phyloP scores from a whole-genome alignment of 2,113 vertebrate genomes.

The Morone saxatilis region DNA sequence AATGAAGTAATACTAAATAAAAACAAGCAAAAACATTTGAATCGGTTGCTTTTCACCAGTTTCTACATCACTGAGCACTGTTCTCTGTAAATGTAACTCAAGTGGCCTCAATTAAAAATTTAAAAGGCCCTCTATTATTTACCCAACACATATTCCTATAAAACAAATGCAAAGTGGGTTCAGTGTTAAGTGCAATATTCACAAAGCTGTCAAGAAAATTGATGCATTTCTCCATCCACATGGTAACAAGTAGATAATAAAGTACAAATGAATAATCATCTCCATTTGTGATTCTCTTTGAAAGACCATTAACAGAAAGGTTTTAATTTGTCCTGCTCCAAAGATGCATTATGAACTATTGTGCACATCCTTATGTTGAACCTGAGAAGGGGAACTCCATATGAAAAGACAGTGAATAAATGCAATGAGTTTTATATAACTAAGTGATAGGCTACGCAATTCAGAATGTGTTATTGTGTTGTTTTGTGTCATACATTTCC shows the following conservation, averaged over 20 bases:
- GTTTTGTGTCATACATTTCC: background rate
- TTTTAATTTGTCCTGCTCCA: constrained; percentile 61
- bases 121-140: constrained; percentile 68
- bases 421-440: background rate
- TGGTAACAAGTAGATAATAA: constrained; percentile 72
- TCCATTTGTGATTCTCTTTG: constrained; percentile 65
- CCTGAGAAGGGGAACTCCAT: constrained; percentile 1
- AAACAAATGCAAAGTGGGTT: constrained; percentile 55
- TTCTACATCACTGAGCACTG: constrained; percentile 38
- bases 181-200: constrained; percentile 56
- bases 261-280: constrained; percentile 74
- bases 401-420: constrained; percentile 21
- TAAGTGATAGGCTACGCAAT: constrained; percentile 40
- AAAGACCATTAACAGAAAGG: constrained; percentile 72
- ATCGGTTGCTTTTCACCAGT: constrained; percentile 47
- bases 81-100: constrained; percentile 64
- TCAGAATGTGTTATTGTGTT: background rate
- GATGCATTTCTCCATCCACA: constrained; percentile 72
- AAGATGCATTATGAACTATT: constrained; percentile 57
- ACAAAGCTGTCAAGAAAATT: constrained; percentile 70
- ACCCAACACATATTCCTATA: constrained; percentile 42
- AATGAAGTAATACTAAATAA: constrained; percentile 26
- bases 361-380: constrained; percentile 19
- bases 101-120: constrained; percentile 68
- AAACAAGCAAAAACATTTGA: constrained; percentile 42